phyloP scores from a whole-genome alignment of 2,888 invertebrate species.

The Slavum lentiscoides region DNA sequence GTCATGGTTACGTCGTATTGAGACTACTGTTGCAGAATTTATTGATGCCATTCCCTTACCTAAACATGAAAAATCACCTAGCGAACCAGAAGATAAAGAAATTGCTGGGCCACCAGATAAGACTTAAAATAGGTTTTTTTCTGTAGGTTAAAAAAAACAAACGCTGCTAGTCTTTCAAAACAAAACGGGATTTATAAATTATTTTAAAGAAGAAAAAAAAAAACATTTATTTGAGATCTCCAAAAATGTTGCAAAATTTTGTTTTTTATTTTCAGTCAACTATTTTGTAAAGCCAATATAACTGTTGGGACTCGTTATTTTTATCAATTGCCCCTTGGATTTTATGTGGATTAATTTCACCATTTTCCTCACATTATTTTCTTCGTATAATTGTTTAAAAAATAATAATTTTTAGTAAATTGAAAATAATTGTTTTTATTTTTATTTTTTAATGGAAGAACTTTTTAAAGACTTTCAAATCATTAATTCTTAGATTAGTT shows the following conservation, averaged over 20 bases:
- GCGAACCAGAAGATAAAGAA: slow-evolving; percentile 33
- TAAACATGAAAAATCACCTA: slow-evolving; percentile 33
- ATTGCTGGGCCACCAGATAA: slow-evolving; percentile 51
- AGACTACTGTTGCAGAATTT: slow-evolving; percentile 35
- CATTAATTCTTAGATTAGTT: slow-evolving; percentile 39
- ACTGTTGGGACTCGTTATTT: slow-evolving; percentile 50
- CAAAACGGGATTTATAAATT: slow-evolving; percentile 42
- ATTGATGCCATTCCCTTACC: slow-evolving; percentile 37
- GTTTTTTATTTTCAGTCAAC: slow-evolving; percentile 48
- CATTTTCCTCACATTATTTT: slow-evolving; percentile 24
- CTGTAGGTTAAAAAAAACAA: slow-evolving; percentile 30
- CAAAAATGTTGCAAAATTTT: slow-evolving; percentile 44
- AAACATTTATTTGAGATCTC: slow-evolving; percentile 51
- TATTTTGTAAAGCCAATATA: slow-evolving; percentile 52
- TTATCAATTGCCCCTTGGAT: slow-evolving; percentile 35
- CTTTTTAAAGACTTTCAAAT: slow-evolving; percentile 41
- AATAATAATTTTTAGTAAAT: slow-evolving; percentile 47
- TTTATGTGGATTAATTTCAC: slow-evolving; percentile 41
- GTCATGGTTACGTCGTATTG: slow-evolving; percentile 41
- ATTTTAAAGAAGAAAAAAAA: slow-evolving; percentile 1
- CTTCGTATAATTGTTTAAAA: slow-evolving; percentile 37
- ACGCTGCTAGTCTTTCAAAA: slow-evolving; percentile 51
- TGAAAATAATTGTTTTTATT: slow-evolving; percentile 38
- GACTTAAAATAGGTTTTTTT: slow-evolving; percentile 43
- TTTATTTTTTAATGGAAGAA: slow-evolving; percentile 32